Evolutionary conservation across 2,797 vertebrate species (phyloP).

Genomic region (Menidia menidia): DNA sequence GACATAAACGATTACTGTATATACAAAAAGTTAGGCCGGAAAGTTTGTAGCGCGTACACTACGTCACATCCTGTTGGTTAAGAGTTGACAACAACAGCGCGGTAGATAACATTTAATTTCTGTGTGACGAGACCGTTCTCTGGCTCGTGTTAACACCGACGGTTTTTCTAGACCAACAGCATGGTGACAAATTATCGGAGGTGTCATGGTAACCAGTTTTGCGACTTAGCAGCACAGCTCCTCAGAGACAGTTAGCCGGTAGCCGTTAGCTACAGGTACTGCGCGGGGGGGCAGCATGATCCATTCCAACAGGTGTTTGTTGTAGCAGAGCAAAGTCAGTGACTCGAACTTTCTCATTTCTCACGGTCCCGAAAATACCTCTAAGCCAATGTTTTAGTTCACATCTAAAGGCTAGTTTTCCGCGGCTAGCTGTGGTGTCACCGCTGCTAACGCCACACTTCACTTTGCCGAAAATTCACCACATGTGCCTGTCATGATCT

Average conservation of each 20-base stretch:
- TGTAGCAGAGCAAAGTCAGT: neutral
- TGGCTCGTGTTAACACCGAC: fast-evolving
- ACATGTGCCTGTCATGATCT: slow-evolving; percentile 48
- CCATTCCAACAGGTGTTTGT: slow-evolving; percentile 56
- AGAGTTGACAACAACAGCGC: neutral
- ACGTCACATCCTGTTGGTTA: slow-evolving; percentile 17
- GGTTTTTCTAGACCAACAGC: neutral
- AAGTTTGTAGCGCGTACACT: slow-evolving; percentile 59
- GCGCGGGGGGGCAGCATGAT: slow-evolving; percentile 31
- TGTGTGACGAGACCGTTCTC: neutral
- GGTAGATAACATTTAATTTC: neutral
- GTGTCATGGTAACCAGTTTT: neutral
- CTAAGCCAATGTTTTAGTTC: too few relatives aligned
- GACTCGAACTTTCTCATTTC: neutral
- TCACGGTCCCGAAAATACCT: neutral
- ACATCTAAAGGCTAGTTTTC: neutral
- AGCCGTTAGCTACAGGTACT: slow-evolving; percentile 27
- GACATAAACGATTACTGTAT: too few relatives aligned
- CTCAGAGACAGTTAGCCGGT: slow-evolving; percentile 16
- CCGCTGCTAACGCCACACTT: neutral
- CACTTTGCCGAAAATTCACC: neutral
- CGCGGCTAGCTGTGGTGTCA: neutral
- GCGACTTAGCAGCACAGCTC: neutral
- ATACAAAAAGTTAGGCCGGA: slow-evolving; percentile 47
- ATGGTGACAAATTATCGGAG: neutral